These are phyloP conservation scores for Phaetusa simplex DNA, from an alignment of 2,113 vertebrate species.

Conservation along the genomic window DNA sequence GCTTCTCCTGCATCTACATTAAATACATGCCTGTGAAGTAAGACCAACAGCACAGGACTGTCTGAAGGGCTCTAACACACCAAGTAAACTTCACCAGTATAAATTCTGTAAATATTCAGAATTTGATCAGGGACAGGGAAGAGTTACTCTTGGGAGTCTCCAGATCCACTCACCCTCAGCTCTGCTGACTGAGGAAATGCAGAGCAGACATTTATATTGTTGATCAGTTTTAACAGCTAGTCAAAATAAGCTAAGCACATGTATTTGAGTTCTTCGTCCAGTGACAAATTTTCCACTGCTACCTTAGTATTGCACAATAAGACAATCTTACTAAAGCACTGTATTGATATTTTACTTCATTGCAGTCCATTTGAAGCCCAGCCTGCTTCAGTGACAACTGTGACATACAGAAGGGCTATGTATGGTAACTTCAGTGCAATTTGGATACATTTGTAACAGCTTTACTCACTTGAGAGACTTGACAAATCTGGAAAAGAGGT, in stretches of 20 bases:
- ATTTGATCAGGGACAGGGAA: neutral
- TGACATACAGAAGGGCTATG: neutral
- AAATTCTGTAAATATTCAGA: neutral
- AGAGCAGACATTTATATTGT: neutral
- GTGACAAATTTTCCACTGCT: neutral
- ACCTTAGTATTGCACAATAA: neutral
- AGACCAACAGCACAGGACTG: neutral
- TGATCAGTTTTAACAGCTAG: neutral
- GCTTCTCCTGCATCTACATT: neutral
- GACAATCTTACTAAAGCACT: neutral
- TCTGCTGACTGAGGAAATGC: neutral
- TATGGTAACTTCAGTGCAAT: neutral
- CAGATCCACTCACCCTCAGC: neutral
- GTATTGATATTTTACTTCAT: neutral
- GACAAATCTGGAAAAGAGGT: conserved; percentile 96
- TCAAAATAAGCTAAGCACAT: neutral
- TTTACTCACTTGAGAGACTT: conserved; percentile 94
- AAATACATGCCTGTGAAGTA: neutral
- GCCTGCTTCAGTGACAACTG: neutral
- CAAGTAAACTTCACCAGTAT: neutral
- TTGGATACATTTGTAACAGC: neutral
- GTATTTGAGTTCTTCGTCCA: neutral
- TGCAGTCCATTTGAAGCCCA: neutral
- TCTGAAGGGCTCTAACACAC: neutral
- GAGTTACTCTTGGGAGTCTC: neutral